phyloP scores from a whole-genome alignment of 2,888 invertebrate genomes.

The Argyresthia albistria region DNA sequence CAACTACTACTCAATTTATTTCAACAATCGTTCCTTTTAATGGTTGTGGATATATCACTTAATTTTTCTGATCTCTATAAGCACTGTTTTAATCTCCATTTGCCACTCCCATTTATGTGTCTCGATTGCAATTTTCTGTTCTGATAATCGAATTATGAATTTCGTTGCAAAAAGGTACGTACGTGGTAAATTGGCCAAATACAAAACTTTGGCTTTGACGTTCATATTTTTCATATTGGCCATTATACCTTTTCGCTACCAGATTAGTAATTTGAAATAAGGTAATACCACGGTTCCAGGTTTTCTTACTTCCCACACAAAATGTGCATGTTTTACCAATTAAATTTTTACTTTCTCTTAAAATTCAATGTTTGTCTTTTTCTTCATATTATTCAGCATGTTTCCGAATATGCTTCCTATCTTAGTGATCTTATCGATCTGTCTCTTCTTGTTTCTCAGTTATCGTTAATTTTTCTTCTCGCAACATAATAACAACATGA shows the following conservation, averaged over 20 bases:
- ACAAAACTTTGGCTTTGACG: no score
- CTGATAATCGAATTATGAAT: not conserved
- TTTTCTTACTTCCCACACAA: not conserved
- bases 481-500: constrained; percentile 43
- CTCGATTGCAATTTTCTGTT: constrained; percentile 3
- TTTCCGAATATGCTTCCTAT: constrained; percentile 4
- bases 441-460: constrained; percentile 6
- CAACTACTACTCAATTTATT: no score
- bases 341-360: not conserved
- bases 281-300: constrained; percentile 4
- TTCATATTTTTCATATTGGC: no score
- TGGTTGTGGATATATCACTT: constrained; percentile 18
- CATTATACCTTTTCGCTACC: no score
- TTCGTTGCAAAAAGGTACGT: no score
- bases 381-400: constrained; percentile 9
- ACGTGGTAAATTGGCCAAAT: no score
- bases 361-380: not conserved
- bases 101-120: not conserved
- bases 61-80: constrained; percentile 12
- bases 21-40: constrained; percentile 8
- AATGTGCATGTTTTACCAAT: constrained; percentile 2
- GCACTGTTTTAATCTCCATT: constrained; percentile 24
- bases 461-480: not conserved
- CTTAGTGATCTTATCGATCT: constrained; percentile 8
- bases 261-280: no score